Base-by-base conservation (phyloP, 2,888 invertebrate genomes). In the Drosophila affinis region DNA sequence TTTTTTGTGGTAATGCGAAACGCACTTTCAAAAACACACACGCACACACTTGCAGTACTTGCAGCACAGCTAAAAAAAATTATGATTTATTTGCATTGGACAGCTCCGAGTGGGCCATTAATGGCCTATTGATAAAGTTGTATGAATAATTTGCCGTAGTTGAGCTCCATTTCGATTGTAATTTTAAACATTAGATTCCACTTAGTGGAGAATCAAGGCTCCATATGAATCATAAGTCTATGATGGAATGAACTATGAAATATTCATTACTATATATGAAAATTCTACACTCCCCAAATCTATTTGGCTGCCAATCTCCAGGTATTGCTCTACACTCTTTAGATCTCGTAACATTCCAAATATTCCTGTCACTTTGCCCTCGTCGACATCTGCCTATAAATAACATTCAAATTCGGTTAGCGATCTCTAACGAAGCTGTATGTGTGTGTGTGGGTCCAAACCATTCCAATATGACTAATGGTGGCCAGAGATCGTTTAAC, bases 21-120 rank as follows among this genome's bases (percentile, higher is more conserved):
- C 88, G 88, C 85, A 85, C 88, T 85, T 85, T 85, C 85, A 76
- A 88, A 88, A 73, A 24, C 39, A 27, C 46, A 47, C 55, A 55
- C 72, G 21, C 55, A 51, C 72, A 56, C 51, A 56, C 44, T 55
- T 1, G 9, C 27, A 27, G 27, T 7, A 27, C 7, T 29, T 9
- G 54, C 61, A 29, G 46, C 3, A 46, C 61, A 29, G 46, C 44
- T 24, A 24, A 32, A 29, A 65, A 71, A 53, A 29, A 29, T 29
- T 69, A 53, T 69, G 71, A 71, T 69, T 60, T 72, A 62, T 70
- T 52, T 47, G 46, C 62, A 52, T 56, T 70, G 45, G 54, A 61
- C 53, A 60, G 54, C 52, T 62, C 48, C 54, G 59, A 18, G 47
- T 12, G 29, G 53, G 32, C 60, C 27, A 34, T 69, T 71, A 69